Base-by-base conservation (phyloP, 1,140 invertebrate species). In the Pseudomyrmex dendroicus region DNA sequence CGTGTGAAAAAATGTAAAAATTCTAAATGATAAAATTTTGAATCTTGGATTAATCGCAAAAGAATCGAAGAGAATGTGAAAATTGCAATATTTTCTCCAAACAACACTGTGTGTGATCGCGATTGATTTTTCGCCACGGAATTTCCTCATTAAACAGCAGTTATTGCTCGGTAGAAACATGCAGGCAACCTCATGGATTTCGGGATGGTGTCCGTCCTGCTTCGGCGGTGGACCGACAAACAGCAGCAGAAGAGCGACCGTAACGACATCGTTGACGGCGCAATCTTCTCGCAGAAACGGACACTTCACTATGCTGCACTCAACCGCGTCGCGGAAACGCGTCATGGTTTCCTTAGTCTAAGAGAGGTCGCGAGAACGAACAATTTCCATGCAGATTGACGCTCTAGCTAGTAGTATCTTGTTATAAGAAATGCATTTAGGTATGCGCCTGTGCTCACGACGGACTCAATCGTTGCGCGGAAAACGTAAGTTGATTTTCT, bases 281-380 rank as follows among this genome's bases (percentile, higher is more conserved):
- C 91, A 93, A 54, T 94, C 94, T 15, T 94, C 93, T 5, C 89
- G 92, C 17, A 91, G 92, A 64, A 93, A 92, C 44, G 92, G 88
- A 7, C 92, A 93, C 57, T 88, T 93, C 15, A 88, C 91, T 5
- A 89, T 93, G 80, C 62, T 93, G 10, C 89, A 93, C 78, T 90
- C n/a, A n/a, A n/a, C 92, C 9, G 87, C 91, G 10, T 85, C 92
- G 2, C 91, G 91, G 68, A 94, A 94, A 82, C 90, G 91, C 46
- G 92, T 94, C 7, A 93, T 94, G 93, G 93, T 94, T 2, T 94
- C 94, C 0, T 74, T 94, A 12, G 94, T 94, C 20, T 94, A 92
- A 86, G 13, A 46, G 50, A n/a, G 2, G 57, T 35, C 68, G n/a
- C 15, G 15, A 17, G 20, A 78, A 48, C 0, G n/a, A 46, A 13